These are phyloP conservation scores for Palaemon carinicauda DNA, from an alignment of 1,140 invertebrate species.

Conservation along the genomic window DNA sequence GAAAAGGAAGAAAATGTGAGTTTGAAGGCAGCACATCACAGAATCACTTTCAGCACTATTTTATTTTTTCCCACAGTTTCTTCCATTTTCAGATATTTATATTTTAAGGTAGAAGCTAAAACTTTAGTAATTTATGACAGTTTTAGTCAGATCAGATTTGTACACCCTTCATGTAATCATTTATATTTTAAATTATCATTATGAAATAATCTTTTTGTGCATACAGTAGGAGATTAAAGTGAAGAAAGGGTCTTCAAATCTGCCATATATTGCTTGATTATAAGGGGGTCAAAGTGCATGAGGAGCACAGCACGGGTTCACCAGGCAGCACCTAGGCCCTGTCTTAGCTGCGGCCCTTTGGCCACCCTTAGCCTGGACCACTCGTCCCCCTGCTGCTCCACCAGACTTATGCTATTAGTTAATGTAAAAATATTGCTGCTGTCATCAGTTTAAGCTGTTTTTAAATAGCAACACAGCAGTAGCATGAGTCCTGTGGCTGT, in stretches of 20 bases:
- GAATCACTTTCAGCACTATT: too few relatives aligned
- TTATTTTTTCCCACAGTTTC: background rate
- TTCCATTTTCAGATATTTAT: constrained; percentile 24
- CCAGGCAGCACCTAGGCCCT: constrained; percentile 6
- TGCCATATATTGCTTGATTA: constrained; percentile 23
- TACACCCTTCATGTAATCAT: background rate
- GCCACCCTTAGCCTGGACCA: constrained; percentile 14
- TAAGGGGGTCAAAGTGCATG: constrained; percentile 25
- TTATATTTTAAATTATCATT: too few relatives aligned
- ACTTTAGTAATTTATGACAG: constrained; percentile 16
- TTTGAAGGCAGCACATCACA: background rate
- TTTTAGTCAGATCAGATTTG: background rate
- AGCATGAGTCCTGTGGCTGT: background rate
- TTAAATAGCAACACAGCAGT: background rate
- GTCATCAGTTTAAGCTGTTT: background rate
- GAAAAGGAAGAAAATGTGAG: background rate
- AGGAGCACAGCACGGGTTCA: constrained; percentile 31
- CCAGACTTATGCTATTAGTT: constrained; percentile 3
- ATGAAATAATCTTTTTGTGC: too few relatives aligned
- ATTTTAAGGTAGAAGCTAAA: constrained; percentile 20
- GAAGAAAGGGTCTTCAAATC: background rate
- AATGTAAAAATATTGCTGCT: constrained; percentile 12
- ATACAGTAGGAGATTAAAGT: background rate
- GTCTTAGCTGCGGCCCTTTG: constrained; percentile 2
- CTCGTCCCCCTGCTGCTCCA: constrained; percentile 16